These are phyloP conservation scores for Rhopalosiphum nymphaeae DNA, from an alignment of 2,888 invertebrate species.

Conservation along the genomic window DNA sequence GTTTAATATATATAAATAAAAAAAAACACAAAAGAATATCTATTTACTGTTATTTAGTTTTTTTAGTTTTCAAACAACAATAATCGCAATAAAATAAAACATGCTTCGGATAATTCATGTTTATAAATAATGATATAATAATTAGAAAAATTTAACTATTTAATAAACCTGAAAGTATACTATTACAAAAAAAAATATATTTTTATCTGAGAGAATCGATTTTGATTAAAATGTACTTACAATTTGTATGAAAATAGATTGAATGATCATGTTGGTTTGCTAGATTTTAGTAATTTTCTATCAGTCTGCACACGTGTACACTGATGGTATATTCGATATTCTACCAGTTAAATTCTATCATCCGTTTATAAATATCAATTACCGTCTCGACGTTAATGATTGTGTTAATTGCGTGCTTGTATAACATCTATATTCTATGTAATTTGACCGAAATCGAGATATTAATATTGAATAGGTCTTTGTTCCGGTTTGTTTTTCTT, in stretches of 20 bases:
- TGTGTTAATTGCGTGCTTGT: background rate
- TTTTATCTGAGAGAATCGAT: background rate
- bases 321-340: background rate
- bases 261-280: background rate
- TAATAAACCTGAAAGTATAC: background rate
- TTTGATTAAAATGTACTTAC: conserved; percentile 13
- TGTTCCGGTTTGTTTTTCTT: background rate
- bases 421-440: background rate
- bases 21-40: background rate
- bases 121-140: background rate
- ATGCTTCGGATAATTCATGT: background rate
- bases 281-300: background rate
- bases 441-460: background rate
- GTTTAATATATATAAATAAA: background rate
- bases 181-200: background rate
- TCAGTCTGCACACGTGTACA: background rate
- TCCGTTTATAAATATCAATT: conserved; percentile 7
- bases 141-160: background rate
- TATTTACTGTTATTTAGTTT: background rate
- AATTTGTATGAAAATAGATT: background rate
- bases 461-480: conserved; percentile 24
- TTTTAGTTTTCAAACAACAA: background rate
- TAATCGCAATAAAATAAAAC: background rate
- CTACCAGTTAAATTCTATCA: background rate
- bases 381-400: background rate